Base-by-base conservation (phyloP, 53 echinoderm and acorn worm species). In the Echinarachnius parma region DNA sequence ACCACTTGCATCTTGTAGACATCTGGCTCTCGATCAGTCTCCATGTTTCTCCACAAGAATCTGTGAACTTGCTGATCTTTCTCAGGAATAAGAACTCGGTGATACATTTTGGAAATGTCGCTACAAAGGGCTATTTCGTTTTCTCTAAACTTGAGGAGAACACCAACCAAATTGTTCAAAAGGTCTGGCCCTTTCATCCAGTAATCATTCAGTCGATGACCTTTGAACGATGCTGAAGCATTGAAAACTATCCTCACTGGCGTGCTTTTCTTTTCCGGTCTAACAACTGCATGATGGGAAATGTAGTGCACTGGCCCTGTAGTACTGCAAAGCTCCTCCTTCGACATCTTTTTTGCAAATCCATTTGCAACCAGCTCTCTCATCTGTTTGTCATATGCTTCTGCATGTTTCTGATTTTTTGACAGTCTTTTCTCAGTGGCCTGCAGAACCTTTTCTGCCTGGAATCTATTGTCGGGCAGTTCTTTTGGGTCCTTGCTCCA, bases 261-360 rank as follows among this genome's bases (percentile, higher is more conserved):
- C 1, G 86, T 90, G 26, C 68, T 79, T 32, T 90, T 89, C 25
- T 81, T 89, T 55, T 89, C 86, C 5, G 86, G 79, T 16, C 75
- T 48, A 1, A 82, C 28, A 9, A 89, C 79, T 3, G 60, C 75
- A 34, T 86, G 82, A n/a, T 89, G 86, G 11, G 78, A 48, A 3
- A 89, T 78, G 66, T 86, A 86, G 48, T 70, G 72, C 2, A 89
- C 77, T 31, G 84, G 85, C 21, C 90, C 86, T 5, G 48, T 31
- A 55, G 79, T 79, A 10, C 53, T 35, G 31, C 61, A 46, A 11
- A 82, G 50, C 13, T 82, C 86, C 9, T 77, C 37, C 25, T 44
- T 14, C 9, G 78, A 72, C 8, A 86, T 75, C 44, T 89, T 81
- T 36, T 74, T 81, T 31, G 79, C 60, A 69, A 90, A 90, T 26